These are phyloP conservation scores for Trissolcus basalis DNA, from an alignment of 1,140 invertebrate species.

Conservation along the genomic window DNA sequence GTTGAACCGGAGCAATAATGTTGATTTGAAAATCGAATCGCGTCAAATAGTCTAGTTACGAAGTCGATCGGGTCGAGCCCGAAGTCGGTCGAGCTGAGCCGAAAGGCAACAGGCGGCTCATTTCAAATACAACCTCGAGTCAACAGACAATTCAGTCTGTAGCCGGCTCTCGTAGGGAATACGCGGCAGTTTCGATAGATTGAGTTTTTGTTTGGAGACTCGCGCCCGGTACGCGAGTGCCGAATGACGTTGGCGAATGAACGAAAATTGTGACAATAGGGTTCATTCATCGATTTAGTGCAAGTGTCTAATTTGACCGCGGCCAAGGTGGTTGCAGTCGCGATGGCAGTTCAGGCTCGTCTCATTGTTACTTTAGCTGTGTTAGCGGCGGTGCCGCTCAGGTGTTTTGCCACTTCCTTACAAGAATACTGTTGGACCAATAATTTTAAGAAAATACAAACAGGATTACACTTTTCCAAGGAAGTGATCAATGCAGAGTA, in stretches of 20 bases:
- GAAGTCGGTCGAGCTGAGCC: not conserved
- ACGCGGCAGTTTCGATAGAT: not conserved
- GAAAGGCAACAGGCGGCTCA: constrained; percentile 5
- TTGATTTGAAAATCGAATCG: not conserved
- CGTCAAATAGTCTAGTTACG: not conserved
- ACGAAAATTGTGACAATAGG: not conserved
- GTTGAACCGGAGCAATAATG: not conserved
- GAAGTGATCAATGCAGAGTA: constrained; percentile 81
- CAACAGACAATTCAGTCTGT: not conserved
- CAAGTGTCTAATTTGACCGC: too few relatives aligned
- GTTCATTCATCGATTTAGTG: too few relatives aligned
- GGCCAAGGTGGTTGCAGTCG: not conserved
- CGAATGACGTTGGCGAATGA: not conserved
- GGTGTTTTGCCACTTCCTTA: not conserved
- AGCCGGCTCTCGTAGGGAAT: not conserved
- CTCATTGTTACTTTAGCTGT: not conserved
- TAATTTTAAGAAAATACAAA: not conserved
- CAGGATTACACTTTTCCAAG: constrained; percentile 71
- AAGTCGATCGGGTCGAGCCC: constrained; percentile 7
- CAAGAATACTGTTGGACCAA: constrained; percentile 3
- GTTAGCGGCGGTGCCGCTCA: not conserved
- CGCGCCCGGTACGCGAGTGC: constrained; percentile 1
- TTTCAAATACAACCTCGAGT: constrained; percentile 6
- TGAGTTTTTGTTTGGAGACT: not conserved
- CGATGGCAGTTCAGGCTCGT: not conserved